Percentiles rank a stretch among this genome's conserved stretches.
These are phyloP conservation scores for Prosapia bicincta DNA, from an alignment of 2,888 invertebrate genomes.

Conservation along the genomic window DNA sequence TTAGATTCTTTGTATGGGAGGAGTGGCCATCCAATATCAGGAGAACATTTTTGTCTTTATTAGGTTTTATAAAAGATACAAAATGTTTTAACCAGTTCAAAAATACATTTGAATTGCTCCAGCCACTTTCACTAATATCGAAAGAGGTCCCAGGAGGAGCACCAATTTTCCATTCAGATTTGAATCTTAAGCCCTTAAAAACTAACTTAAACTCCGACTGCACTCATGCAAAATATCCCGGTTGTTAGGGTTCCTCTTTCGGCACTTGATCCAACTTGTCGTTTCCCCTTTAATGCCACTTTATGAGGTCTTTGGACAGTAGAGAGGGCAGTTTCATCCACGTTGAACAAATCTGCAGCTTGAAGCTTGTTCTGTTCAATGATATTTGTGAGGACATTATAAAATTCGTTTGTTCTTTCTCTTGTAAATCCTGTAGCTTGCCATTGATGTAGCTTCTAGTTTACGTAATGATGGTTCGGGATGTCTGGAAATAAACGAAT, in stretches of 20 bases:
- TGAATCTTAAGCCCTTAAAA: not conserved
- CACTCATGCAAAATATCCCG: not conserved
- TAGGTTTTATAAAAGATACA: conserved; percentile 6
- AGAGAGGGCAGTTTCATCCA: not conserved
- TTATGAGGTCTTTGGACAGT: not conserved
- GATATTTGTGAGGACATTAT: too few species aligned
- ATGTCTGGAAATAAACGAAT: not conserved
- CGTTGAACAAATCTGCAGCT: too few species aligned
- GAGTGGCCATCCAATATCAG: conserved; percentile 40
- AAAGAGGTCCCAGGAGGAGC: not conserved
- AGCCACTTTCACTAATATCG: not conserved
- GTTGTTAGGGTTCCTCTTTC: not conserved
- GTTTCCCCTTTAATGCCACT: not conserved
- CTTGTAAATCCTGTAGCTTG: not conserved
- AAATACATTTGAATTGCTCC: conserved; percentile 1
- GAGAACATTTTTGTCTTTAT: conserved; percentile 28
- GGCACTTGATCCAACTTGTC: not conserved
- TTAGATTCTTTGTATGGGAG: conserved; percentile 39
- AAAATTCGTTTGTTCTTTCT: too few species aligned
- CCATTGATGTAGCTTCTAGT: not conserved
- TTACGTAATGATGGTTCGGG: too few species aligned
- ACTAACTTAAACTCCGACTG: not conserved
- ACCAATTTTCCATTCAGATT: not conserved
- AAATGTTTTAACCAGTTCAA: conserved; percentile 3
- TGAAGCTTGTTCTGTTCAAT: too few species aligned